Percentiles rank a stretch among this genome's conserved stretches.
phyloP scores from a whole-genome alignment of 2,888 invertebrate species.

The Eudasyphora cyanicolor region DNA sequence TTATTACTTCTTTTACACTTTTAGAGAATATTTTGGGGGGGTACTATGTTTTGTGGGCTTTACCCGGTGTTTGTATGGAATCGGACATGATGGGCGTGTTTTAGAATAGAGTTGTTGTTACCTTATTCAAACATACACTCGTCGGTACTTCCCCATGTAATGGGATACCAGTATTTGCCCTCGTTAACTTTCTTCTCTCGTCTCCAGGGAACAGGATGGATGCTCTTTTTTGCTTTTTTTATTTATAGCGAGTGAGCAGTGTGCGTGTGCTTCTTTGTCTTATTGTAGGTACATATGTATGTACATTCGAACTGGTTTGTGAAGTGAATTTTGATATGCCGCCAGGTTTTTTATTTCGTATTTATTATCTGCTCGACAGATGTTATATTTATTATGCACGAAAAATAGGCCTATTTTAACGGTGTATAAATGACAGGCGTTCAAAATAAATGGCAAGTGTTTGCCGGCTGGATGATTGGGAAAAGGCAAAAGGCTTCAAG shows the following conservation, averaged over 20 bases:
- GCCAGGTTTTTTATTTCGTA: not conserved
- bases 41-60: too few relatives aligned
- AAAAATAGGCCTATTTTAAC: conserved; percentile 67
- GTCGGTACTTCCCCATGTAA: conserved; percentile 23
- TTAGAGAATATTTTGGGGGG: too few relatives aligned
- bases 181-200: not conserved
- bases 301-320: conserved; percentile 7
- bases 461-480: conserved; percentile 14
- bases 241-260: too few relatives aligned
- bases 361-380: not conserved
- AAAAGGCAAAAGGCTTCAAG: conserved; percentile 20
- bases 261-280: too few relatives aligned
- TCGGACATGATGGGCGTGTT: not conserved
- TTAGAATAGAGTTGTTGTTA: not conserved
- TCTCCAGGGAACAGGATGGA: conserved; percentile 66
- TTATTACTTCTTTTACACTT: too few relatives aligned
- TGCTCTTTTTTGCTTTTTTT: conserved; percentile 57
- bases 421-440: conserved; percentile 66
- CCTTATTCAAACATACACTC: not conserved
- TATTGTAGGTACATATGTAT: not conserved
- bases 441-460: conserved; percentile 67
- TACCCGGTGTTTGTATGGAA: not conserved
- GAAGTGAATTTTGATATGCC: not conserved
- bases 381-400: conserved; percentile 35
- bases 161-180: conserved; percentile 45